phyloP scores from a whole-genome alignment of 2,888 invertebrate genomes.

The Eumacrocentrus americanus region DNA sequence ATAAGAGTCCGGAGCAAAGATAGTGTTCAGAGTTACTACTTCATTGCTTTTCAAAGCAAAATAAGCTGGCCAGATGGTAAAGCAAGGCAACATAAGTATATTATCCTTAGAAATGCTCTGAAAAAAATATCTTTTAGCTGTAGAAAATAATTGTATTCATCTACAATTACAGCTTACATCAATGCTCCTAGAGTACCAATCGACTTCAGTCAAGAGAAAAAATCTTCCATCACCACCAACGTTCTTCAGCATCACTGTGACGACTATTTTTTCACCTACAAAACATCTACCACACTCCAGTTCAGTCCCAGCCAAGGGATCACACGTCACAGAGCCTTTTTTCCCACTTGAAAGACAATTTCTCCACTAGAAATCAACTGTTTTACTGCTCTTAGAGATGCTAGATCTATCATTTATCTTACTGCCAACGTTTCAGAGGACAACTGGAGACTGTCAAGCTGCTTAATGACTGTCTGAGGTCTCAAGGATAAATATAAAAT shows the following conservation, averaged over 20 bases:
- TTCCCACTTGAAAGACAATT: too few species aligned
- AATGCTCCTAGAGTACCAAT: constrained; percentile 58
- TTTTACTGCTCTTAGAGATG: too few species aligned
- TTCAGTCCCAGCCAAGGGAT: not conserved
- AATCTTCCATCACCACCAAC: constrained; percentile 58
- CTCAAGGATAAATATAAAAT: too few species aligned
- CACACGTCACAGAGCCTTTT: too few species aligned
- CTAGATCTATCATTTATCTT: too few species aligned
- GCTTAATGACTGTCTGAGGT: too few species aligned
- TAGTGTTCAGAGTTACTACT: constrained; percentile 52
- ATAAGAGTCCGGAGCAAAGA: constrained; percentile 55
- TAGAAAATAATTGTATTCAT: not conserved
- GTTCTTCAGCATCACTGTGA: constrained; percentile 55
- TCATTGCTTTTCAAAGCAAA: constrained; percentile 57
- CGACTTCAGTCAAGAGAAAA: constrained; percentile 61
- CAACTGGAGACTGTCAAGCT: too few species aligned
- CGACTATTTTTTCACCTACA: constrained; percentile 52
- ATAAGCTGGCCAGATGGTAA: constrained; percentile 59
- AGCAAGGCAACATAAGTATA: constrained; percentile 50
- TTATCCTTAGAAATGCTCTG: constrained; percentile 49
- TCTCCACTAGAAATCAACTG: too few species aligned
- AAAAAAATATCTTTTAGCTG: constrained; percentile 22
- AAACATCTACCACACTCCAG: constrained; percentile 61
- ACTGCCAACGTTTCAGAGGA: too few species aligned
- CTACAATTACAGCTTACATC: constrained; percentile 47